Base-by-base conservation (phyloP, 2,797 vertebrate species). In the Acridotheres tristis region DNA sequence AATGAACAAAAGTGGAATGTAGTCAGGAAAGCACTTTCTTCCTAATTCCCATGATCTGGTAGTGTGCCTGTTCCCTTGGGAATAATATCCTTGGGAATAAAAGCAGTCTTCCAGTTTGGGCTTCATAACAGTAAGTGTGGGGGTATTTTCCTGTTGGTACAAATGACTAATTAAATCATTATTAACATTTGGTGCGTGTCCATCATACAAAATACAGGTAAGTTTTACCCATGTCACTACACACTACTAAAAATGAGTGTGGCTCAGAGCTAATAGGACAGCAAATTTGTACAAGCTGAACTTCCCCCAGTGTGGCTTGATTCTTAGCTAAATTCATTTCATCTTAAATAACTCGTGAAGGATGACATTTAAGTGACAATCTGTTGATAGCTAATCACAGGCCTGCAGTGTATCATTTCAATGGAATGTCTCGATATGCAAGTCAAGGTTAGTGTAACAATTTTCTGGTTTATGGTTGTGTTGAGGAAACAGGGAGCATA, bases 291-390 rank as follows among this genome's bases (percentile, higher is more conserved):
- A 17, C 26, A 50, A n/a, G 55, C 29, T 50, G 61, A 76, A 73
- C 53, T 65, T 81, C 29, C 53, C 38, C 36, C 13, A 12, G 23
- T 5, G 29, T 1, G 3, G 8, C 45, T 93, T 34, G 34, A 40
- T 77, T 90, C 57, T 80, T 13, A 3, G 78, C 73, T 94, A 81
- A 80, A 91, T 89, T 81, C 86, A 88, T 83, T 88, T 85, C 6
- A 38, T 85, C 88, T 62, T 73, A 95, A 94, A 53, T 47, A 84
- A 76, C 76, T 73, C 13, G 1, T 73, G 51, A 76, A 91, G 55
- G 51, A 85, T 93, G 91, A 63, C 87, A 90, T 94, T 89, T 90
- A 75, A 88, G 78, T 91, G 93, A 89, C 78, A 84, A 87, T 92
- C 82, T 94, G 90, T 91, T 95, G 87, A 88, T 68, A 72, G 90